Conservation (phyloP, 2,888 invertebrate species). For the Mythimna impura region DNA sequence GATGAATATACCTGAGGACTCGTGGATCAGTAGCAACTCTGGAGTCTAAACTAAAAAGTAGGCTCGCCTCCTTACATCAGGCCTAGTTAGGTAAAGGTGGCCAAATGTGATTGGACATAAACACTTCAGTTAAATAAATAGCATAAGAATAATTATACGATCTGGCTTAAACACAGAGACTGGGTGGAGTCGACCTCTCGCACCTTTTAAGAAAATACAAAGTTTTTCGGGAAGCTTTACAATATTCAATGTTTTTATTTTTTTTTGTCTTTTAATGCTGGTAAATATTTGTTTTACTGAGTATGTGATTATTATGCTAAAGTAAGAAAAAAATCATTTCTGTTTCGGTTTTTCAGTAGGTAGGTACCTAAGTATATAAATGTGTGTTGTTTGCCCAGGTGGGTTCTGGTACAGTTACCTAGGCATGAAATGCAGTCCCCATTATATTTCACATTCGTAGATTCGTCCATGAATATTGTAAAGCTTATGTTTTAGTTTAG, state of each 20-base stretch:
- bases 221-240: slow-evolving; percentile 33
- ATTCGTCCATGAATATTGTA: slow-evolving; percentile 66
- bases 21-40: background rate
- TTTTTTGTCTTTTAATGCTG: background rate
- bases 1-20: background rate
- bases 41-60: background rate
- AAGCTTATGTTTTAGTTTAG: slow-evolving; percentile 49
- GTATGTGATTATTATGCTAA: background rate
- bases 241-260: slow-evolving; percentile 52
- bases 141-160: slow-evolving; percentile 23
- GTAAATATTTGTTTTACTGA: background rate
- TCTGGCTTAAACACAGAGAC: slow-evolving; percentile 16
- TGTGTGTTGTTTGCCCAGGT: too few relatives aligned
- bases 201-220: slow-evolving; percentile 2
- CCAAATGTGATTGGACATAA: background rate
- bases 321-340: background rate
- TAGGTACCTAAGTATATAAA: background rate
- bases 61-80: background rate
- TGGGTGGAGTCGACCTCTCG: slow-evolving; percentile 49
- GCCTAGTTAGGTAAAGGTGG: background rate
- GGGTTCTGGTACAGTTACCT: too few relatives aligned
- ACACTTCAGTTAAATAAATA: background rate
- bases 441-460: background rate
- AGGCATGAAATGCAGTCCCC: background rate
- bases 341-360: background rate